Conservation (phyloP, 2,113 vertebrate species). For the Nanger granti region DNA sequence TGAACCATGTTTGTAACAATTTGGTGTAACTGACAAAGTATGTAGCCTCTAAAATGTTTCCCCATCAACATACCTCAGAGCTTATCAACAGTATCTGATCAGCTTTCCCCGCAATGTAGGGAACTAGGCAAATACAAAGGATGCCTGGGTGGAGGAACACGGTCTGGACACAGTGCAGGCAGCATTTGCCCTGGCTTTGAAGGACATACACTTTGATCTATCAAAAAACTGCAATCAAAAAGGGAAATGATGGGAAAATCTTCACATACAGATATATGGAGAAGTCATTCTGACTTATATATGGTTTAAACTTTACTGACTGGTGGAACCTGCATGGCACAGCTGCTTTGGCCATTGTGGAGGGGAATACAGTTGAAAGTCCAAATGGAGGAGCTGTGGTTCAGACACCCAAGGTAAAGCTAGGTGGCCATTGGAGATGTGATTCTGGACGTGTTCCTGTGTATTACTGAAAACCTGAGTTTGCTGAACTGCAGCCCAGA, state of each 20-base stretch:
- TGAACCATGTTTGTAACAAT: not conserved
- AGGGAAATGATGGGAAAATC: not conserved
- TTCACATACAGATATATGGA: not conserved
- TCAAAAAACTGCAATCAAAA: not conserved
- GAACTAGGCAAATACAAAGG: not conserved
- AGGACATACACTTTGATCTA: not conserved
- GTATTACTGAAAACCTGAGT: not conserved
- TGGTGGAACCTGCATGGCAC: not conserved
- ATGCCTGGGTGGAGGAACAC: not conserved
- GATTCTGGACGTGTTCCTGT: not conserved
- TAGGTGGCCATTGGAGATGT: not conserved
- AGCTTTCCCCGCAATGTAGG: fast-evolving
- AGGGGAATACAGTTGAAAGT: not conserved
- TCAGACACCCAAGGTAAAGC: not conserved
- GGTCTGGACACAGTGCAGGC: not conserved
- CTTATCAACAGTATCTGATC: not conserved
- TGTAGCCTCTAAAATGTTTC: not conserved
- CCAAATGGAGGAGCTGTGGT: not conserved
- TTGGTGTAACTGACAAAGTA: not conserved
- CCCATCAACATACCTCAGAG: not conserved
- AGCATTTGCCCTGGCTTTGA: not conserved
- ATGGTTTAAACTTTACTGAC: not conserved
- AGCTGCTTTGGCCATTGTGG: not conserved
- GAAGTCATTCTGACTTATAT: not conserved
- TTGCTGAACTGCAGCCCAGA: not conserved